A percentile compares a stretch with the other conserved stretches of the same genome.
phyloP scores from a whole-genome alignment of 2,113 vertebrate species.

The Rhegmatorhina hoffmannsi region DNA sequence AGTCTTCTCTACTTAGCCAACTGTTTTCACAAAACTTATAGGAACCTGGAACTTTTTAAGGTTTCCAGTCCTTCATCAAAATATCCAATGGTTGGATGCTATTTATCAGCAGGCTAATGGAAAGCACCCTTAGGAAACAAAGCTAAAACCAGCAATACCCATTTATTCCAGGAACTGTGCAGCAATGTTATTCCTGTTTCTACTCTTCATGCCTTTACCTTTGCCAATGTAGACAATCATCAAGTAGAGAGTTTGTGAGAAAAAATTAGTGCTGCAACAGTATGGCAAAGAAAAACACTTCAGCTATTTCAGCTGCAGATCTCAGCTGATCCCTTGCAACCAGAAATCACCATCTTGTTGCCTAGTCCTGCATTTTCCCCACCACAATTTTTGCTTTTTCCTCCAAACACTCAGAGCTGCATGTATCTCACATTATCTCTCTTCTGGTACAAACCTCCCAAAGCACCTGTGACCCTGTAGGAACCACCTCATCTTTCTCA shows the following conservation, averaged over 20 bases:
- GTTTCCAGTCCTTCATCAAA: neutral
- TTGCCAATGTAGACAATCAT: neutral
- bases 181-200: neutral
- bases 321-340: neutral
- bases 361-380: neutral
- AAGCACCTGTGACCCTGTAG: neutral
- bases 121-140: neutral
- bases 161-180: neutral
- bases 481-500: conserved; percentile 2
- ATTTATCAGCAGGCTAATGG: neutral
- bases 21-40: neutral
- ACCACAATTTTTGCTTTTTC: neutral
- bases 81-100: neutral
- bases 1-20: neutral
- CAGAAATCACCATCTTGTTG: neutral
- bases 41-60: neutral
- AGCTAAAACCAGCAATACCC: neutral
- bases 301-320: neutral
- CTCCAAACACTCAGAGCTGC: neutral
- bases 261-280: neutral
- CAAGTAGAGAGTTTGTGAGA: neutral
- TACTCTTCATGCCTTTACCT: neutral
- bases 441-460: neutral
- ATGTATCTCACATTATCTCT: neutral
- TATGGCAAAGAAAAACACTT: neutral